Conservation (phyloP, 2,888 invertebrate species). For the Clanis bilineata region DNA sequence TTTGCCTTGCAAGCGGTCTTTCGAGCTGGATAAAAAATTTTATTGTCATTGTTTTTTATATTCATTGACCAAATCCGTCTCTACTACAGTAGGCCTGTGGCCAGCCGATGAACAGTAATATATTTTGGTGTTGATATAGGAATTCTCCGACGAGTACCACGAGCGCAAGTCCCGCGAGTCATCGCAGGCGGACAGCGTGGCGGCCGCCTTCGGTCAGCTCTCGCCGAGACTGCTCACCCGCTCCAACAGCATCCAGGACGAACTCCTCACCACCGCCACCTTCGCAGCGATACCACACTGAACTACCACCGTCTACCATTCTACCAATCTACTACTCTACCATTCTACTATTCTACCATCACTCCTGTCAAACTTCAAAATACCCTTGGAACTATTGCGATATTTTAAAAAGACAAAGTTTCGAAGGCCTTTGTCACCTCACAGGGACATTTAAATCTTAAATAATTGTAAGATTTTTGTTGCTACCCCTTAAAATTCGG, state of each 20-base stretch:
- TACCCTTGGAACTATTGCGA: background rate
- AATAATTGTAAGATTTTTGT: no score
- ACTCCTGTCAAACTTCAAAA: background rate
- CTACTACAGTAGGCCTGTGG: no score
- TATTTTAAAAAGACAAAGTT: background rate
- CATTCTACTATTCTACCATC: background rate
- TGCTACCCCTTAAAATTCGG: no score
- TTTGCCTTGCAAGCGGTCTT: background rate
- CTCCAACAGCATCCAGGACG: constrained; percentile 93
- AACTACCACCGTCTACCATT: constrained; percentile 11
- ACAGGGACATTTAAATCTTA: no score
- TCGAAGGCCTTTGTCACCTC: no score
- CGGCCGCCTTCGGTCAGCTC: constrained; percentile 79
- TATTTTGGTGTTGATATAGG: constrained; percentile 76
- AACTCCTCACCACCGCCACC: constrained; percentile 82
- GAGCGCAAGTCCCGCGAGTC: constrained; percentile 84
- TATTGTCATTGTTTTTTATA: no score
- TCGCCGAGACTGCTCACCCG: constrained; percentile 84
- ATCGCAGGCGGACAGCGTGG: constrained; percentile 80
- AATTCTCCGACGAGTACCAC: constrained; percentile 92
- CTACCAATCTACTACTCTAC: background rate
- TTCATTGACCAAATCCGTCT: no score
- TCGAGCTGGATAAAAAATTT: background rate
- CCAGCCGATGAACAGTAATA: no score
- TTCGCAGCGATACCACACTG: constrained; percentile 15